Conservation (phyloP, 1,140 invertebrate species). For the Caenorhabditis latens region DNA sequence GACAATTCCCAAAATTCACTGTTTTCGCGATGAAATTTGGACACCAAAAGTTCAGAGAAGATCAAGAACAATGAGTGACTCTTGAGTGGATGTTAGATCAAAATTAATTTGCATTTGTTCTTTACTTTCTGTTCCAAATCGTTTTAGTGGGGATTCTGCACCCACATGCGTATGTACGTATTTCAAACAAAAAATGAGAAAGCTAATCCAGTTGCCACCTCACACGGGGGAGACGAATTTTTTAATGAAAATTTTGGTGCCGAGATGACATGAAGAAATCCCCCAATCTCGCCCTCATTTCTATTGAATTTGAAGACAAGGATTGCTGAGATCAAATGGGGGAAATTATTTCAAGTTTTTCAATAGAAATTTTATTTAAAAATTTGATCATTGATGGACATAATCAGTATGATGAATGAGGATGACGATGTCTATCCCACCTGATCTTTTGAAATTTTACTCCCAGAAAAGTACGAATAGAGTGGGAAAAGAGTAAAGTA, state of each 20-base stretch:
- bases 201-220: slow-evolving; percentile 44
- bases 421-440: neutral
- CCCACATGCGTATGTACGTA: slow-evolving; percentile 25
- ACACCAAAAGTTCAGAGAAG: neutral
- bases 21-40: neutral
- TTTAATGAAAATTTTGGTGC: slow-evolving; percentile 21
- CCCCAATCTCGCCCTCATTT: neutral
- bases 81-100: too few relatives aligned
- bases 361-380: too few relatives aligned
- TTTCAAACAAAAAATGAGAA: slow-evolving; percentile 32
- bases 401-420: neutral
- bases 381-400: neutral
- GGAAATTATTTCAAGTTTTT: neutral
- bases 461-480: neutral
- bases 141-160: slow-evolving; percentile 14
- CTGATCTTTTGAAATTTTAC: neutral
- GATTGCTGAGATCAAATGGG: slow-evolving; percentile 16
- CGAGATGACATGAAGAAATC: slow-evolving; percentile 35
- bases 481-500: neutral
- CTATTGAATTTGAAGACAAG: slow-evolving; percentile 3
- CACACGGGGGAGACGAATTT: neutral
- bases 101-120: too few relatives aligned
- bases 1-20: neutral
- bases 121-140: too few relatives aligned
- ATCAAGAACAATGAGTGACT: too few relatives aligned